Evolutionary conservation across 2,797 vertebrate species (phyloP).

Genomic region (Odontamblyopus lacepedii): DNA sequence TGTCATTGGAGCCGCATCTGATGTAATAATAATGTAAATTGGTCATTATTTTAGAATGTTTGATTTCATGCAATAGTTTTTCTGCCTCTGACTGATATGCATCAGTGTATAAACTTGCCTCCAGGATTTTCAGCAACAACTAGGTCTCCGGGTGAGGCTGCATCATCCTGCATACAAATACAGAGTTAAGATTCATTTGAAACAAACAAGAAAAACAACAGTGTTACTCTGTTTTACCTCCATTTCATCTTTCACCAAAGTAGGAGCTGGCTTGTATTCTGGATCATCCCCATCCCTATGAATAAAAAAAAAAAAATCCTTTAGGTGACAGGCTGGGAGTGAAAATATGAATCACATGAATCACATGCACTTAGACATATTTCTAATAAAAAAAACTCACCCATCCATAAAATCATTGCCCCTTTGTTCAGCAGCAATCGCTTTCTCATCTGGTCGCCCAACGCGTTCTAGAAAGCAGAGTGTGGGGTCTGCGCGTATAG

Average conservation of each 20-base stretch:
- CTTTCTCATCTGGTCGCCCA: slow-evolving; percentile 96
- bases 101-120: slow-evolving; percentile 65
- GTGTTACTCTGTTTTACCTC: slow-evolving; percentile 79
- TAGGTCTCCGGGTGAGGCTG: slow-evolving; percentile 95
- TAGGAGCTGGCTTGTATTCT: slow-evolving; percentile 96
- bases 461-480: slow-evolving; percentile 95
- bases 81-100: slow-evolving; percentile 4
- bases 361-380: not conserved
- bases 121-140: slow-evolving; percentile 91
- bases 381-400: slow-evolving; percentile 66
- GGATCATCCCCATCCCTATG: slow-evolving; percentile 96
- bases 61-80: slow-evolving; percentile 8
- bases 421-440: slow-evolving; percentile 96
- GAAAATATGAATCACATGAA: not conserved
- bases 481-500: slow-evolving; percentile 91
- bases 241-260: slow-evolving; percentile 96
- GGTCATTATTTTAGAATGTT: not conserved
- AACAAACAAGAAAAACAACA: not conserved
- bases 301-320: slow-evolving; percentile 19
- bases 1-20: slow-evolving; percentile 84
- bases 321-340: not conserved
- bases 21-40: not conserved
- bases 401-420: slow-evolving; percentile 97
- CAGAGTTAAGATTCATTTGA: not conserved
- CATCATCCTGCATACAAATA: slow-evolving; percentile 84